Percentiles rank a stretch among this genome's conserved stretches.
phyloP scores from a whole-genome alignment of 2,888 invertebrate species.

The Tipula confusa region DNA sequence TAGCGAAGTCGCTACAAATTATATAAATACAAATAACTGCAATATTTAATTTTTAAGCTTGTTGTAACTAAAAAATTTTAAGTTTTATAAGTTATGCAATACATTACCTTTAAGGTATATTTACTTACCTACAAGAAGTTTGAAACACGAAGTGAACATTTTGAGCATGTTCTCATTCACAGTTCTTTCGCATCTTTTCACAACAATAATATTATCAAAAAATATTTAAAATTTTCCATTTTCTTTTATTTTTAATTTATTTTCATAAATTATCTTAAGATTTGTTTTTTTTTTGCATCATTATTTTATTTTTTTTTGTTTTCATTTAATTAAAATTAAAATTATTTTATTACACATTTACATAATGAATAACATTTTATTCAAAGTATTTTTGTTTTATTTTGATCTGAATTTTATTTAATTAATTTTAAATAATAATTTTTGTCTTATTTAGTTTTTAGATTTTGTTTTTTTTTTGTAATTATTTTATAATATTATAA shows the following conservation, averaged over 20 bases:
- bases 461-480: background rate
- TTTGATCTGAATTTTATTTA: background rate
- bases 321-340: conserved; percentile 21
- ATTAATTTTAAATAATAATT: background rate
- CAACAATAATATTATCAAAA: background rate
- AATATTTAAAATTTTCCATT: conserved; percentile 8
- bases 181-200: background rate
- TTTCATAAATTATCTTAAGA: conserved; percentile 25
- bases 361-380: conserved; percentile 9
- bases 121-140: no score
- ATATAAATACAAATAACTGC: no score
- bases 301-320: background rate
- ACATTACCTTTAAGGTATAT: no score
- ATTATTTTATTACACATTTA: conserved; percentile 25
- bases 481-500: background rate
- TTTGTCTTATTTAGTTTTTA: background rate
- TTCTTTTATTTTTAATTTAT: conserved; percentile 4
- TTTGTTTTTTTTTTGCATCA: conserved; percentile 8
- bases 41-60: no score
- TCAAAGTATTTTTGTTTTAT: background rate
- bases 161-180: background rate
- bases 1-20: no score
- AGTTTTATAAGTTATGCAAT: no score
- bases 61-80: no score
- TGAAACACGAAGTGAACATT: no score